A percentile compares a stretch with the other conserved stretches of the same genome.
Evolutionary conservation across 2,797 vertebrate species (phyloP).

Genomic region (Morelia viridis): DNA sequence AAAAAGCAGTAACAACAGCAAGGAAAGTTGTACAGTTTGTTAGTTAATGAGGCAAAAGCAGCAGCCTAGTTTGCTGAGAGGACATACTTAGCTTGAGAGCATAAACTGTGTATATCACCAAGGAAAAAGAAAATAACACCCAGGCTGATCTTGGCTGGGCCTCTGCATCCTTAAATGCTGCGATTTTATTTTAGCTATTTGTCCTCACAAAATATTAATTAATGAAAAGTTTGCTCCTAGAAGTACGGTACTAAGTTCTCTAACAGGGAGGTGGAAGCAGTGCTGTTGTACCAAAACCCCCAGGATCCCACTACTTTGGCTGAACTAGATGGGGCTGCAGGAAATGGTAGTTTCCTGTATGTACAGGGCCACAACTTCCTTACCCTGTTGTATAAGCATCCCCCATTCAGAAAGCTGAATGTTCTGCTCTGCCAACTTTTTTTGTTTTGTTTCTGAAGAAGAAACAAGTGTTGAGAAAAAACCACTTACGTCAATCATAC

Average conservation of each 20-base stretch:
- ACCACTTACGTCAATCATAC: neutral
- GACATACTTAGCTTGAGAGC: slow-evolving; percentile 30
- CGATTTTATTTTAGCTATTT: slow-evolving; percentile 11
- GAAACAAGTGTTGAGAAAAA: neutral
- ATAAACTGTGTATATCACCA: slow-evolving; percentile 1
- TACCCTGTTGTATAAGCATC: neutral
- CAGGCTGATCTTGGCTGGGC: neutral
- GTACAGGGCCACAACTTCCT: neutral
- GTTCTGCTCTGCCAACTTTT: neutral
- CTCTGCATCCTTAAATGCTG: neutral
- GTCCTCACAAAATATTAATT: neutral
- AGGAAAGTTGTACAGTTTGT: slow-evolving; percentile 37
- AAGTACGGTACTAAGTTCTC: neutral
- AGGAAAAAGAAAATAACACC: neutral
- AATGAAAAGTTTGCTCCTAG: neutral
- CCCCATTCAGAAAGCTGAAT: neutral
- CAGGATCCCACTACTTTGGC: neutral
- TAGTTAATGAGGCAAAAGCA: slow-evolving; percentile 33
- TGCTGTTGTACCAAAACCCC: neutral
- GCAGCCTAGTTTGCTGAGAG: neutral
- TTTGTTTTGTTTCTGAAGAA: neutral
- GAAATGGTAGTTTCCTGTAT: neutral
- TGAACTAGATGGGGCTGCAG: neutral
- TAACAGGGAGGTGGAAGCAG: neutral
- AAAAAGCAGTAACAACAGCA: slow-evolving; percentile 16